These are phyloP conservation scores for Parazoanthus darwini DNA, from an alignment of 92 coral and sea anemone species.

Conservation along the genomic window DNA sequence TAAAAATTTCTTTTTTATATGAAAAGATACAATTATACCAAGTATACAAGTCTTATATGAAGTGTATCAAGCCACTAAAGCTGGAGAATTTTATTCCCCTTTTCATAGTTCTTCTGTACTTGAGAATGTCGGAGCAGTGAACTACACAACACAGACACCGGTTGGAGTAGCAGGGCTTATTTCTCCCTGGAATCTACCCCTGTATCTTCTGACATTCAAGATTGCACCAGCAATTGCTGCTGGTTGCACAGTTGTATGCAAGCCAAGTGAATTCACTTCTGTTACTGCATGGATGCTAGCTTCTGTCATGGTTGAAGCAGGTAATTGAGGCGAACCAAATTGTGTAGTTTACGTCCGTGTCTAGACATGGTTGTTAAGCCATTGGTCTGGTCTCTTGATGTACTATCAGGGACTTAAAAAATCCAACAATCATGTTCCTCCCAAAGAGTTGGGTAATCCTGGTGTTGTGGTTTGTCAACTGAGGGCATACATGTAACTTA, in stretches of 20 bases:
- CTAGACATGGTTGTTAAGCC: too few relatives aligned
- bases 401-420: too few relatives aligned
- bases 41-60: too few relatives aligned
- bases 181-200: constrained; percentile 86
- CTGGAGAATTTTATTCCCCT: neutral
- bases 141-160: constrained; percentile 65
- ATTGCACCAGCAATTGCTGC: constrained; percentile 87
- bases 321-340: constrained; percentile 19
- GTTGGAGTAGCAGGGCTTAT: constrained; percentile 84
- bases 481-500: too few relatives aligned
- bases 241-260: constrained; percentile 90
- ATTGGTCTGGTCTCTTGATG: too few relatives aligned
- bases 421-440: too few relatives aligned
- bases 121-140: constrained; percentile 63
- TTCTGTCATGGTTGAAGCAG: constrained; percentile 71
- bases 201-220: constrained; percentile 80
- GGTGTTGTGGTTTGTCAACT: too few relatives aligned
- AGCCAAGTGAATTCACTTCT: constrained; percentile 92
- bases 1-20: too few relatives aligned
- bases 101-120: constrained; percentile 57
- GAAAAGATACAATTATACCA: too few relatives aligned
- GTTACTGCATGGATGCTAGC: constrained; percentile 93
- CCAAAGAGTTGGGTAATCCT: too few relatives aligned
- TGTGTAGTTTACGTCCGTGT: too few relatives aligned
- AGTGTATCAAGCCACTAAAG: neutral